Conservation (phyloP, 2,113 vertebrate species). For the Alexandromys fortis region DNA sequence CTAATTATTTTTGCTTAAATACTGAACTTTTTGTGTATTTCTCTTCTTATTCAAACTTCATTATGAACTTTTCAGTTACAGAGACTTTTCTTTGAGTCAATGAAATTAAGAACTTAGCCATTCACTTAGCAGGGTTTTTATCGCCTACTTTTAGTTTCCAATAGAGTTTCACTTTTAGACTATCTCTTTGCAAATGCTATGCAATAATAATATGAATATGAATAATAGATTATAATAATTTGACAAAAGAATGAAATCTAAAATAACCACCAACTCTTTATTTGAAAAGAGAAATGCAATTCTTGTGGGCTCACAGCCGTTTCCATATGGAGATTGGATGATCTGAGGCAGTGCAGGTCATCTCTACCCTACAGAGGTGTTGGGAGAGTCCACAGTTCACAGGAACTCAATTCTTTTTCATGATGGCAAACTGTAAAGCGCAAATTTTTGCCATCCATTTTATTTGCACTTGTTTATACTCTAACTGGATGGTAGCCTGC, state of each 20-base stretch:
- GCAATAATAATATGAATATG: neutral
- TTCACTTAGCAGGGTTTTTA: neutral
- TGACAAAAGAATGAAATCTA: neutral
- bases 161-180: neutral
- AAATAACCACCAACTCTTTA: constrained; percentile 16
- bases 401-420: neutral
- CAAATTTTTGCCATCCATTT: neutral
- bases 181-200: neutral
- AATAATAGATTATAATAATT: constrained; percentile 7
- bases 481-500: neutral
- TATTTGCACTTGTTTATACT: neutral
- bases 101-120: neutral
- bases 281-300: neutral
- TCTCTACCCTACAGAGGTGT: neutral
- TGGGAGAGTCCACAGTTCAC: neutral
- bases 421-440: neutral
- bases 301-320: neutral
- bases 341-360: fast-evolving
- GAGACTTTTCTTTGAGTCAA: neutral
- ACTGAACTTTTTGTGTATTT: neutral
- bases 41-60: neutral
- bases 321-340: neutral
- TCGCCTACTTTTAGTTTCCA: neutral
- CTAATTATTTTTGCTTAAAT: neutral
- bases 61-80: neutral